phyloP scores from a whole-genome alignment of 1,140 invertebrate genomes.

The Homalodisca vitripennis region DNA sequence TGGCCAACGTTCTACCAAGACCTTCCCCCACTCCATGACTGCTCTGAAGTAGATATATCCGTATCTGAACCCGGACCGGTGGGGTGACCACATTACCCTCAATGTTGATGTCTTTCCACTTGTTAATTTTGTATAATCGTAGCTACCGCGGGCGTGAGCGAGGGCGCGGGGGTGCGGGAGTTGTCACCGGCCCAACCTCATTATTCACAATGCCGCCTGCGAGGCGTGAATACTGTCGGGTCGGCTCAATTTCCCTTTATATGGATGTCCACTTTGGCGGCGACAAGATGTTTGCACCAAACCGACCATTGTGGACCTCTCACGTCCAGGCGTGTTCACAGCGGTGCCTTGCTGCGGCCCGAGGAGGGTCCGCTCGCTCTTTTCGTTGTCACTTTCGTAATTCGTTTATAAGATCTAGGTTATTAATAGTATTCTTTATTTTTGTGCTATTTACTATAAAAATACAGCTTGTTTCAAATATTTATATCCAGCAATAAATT shows the following conservation, averaged over 20 bases:
- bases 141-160: neutral
- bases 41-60: neutral
- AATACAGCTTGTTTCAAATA: no score
- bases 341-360: no score
- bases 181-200: neutral
- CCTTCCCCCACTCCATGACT: no score
- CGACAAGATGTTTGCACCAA: neutral
- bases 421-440: no score
- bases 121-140: slow-evolving; percentile 14
- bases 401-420: no score
- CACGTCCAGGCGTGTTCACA: neutral
- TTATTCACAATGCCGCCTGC: neutral
- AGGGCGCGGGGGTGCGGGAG: no score
- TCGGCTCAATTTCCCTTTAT: slow-evolving; percentile 21
- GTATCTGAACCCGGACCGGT: neutral
- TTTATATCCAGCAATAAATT: no score
- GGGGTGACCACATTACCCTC: neutral
- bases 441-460: no score
- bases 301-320: neutral
- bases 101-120: slow-evolving; percentile 15
- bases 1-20: no score
- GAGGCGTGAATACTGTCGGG: slow-evolving; percentile 21
- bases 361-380: no score
- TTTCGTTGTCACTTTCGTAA: no score
- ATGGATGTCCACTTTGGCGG: neutral